phyloP scores from a whole-genome alignment of 2,797 vertebrate species.

The Brachyrhaphis roseni region DNA sequence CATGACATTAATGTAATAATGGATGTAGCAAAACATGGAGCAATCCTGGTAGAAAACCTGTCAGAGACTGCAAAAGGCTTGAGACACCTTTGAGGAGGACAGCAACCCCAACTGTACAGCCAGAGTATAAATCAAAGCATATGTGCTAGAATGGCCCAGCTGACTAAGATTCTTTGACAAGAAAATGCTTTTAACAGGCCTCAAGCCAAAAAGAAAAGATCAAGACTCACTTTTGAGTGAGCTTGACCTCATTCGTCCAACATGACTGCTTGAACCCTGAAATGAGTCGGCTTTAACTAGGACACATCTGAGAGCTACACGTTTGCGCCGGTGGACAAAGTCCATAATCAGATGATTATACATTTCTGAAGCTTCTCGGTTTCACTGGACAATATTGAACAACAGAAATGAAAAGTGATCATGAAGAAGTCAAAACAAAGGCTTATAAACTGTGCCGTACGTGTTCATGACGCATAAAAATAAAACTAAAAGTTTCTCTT shows the following conservation, averaged over 20 bases:
- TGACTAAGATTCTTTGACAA: no score
- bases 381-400: neutral
- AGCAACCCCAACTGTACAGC: no score
- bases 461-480: no score
- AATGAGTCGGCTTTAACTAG: conserved; percentile 66
- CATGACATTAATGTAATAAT: no score
- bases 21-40: no score
- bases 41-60: no score
- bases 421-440: neutral
- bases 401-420: neutral
- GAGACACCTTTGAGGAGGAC: no score
- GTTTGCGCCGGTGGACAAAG: conserved; percentile 46
- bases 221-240: conserved; percentile 64
- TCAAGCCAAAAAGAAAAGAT: conserved; percentile 42
- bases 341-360: conserved; percentile 18
- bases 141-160: no score
- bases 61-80: no score
- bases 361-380: conserved; percentile 13
- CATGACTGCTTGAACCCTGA: conserved; percentile 65
- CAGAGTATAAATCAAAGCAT: no score
- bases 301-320: conserved; percentile 55
- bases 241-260: conserved; percentile 68
- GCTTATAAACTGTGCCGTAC: neutral
- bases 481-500: neutral
- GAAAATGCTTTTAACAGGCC: no score